Base-by-base conservation (phyloP, 92 coral and sea anemone genomes). In the Actinernus sp. region DNA sequence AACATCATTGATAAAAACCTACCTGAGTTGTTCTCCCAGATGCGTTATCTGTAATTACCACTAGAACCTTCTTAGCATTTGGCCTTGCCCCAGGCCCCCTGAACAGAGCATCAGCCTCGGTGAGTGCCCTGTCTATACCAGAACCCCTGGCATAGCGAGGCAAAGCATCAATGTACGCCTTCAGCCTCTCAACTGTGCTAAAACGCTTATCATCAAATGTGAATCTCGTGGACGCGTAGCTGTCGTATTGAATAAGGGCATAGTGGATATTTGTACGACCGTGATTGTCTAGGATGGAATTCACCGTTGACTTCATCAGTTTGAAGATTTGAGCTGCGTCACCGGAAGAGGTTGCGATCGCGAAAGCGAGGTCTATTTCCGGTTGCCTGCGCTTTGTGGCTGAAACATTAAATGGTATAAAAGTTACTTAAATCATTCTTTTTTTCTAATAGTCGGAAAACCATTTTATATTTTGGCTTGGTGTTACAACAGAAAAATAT, bases 11-110 rank as follows among this genome's bases (percentile, higher is more conserved):
- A n/a, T n/a, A n/a, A n/a, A n/a, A n/a, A n/a, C n/a, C n/a, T n/a
- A n/a, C n/a, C n/a, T n/a, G n/a, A n/a, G n/a, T n/a, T n/a, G n/a
- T n/a, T n/a, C n/a, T n/a, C n/a, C n/a, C n/a, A n/a, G n/a, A n/a
- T n/a, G n/a, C n/a, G n/a, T 68, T 61, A 38, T 84, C 90, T 14
- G 93, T 87, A 17, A 87, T 87, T 0, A 81, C 67, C 28, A 87
- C 88, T 39, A 87, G 39, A 25, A 87, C 81, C 56, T 81, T 87
- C 68, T 64, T 75, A 9, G 88, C 88, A 50, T 28, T 41, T 17
- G 81, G 67, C 2, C 93, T 79, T 2, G 53, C 71, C 2, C 55
- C 74, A 17, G 81, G 65, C 1, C 59, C 60, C 20, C 38, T 23
- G 70, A 92, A 84, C 53, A 88, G 47, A 26, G 30, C 68, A 33